A percentile compares a stretch with the other conserved stretches of the same genome.
Conservation (phyloP, 2,888 invertebrate species). For the Scaptomyza tumidula region DNA sequence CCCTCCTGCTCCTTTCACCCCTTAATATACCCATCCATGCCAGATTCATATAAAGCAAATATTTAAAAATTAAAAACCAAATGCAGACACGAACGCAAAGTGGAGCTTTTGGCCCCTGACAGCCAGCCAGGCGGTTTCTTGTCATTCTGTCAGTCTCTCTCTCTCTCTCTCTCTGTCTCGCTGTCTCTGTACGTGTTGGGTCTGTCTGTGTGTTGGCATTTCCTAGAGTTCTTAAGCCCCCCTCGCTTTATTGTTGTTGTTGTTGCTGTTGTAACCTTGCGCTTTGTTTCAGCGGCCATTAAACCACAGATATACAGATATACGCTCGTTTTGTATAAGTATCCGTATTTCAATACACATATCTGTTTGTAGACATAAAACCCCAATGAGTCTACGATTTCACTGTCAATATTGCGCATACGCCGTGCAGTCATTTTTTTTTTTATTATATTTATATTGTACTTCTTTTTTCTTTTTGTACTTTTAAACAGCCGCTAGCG, state of each 20-base stretch:
- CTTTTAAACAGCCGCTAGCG: slow-evolving; percentile 40
- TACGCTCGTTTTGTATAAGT: not conserved
- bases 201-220: slow-evolving; percentile 56
- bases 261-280: slow-evolving; percentile 62
- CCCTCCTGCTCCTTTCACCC: not conserved
- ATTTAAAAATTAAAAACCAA: slow-evolving; percentile 68
- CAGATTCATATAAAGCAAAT: slow-evolving; percentile 56
- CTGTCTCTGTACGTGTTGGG: slow-evolving; percentile 19
- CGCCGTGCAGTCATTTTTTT: slow-evolving; percentile 53
- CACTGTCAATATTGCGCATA: slow-evolving; percentile 77
- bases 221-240: slow-evolving; percentile 66
- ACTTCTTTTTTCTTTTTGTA: slow-evolving; percentile 14
- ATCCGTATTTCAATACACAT: slow-evolving; percentile 32
- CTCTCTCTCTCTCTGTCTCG: slow-evolving; percentile 12
- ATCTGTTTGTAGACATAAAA: slow-evolving; percentile 44
- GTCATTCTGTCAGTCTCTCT: slow-evolving; percentile 9
- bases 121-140: slow-evolving; percentile 36
- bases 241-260: slow-evolving; percentile 27
- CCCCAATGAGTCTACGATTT: slow-evolving; percentile 65
- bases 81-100: slow-evolving; percentile 64
- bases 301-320: slow-evolving; percentile 48
- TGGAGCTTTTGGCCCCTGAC: slow-evolving; percentile 61
- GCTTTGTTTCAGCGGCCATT: slow-evolving; percentile 76
- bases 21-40: not conserved
- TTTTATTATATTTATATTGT: slow-evolving; percentile 52